These are phyloP conservation scores for Naja naja DNA, from an alignment of 2,113 vertebrate species.

Conservation along the genomic window DNA sequence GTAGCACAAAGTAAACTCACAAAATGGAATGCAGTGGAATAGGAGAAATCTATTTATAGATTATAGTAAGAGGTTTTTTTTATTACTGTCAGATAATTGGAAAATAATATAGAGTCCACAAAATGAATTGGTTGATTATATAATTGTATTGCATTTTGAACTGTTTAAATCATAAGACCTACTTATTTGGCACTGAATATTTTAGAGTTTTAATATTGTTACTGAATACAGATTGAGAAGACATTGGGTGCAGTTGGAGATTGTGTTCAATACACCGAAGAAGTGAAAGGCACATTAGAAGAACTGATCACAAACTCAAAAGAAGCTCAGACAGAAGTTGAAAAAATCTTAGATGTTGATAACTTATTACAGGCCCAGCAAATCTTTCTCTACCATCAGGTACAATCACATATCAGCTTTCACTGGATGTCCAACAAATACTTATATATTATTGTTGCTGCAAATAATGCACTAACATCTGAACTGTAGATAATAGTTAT, in stretches of 20 bases:
- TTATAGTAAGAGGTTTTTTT: not conserved
- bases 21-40: not conserved
- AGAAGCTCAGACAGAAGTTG: constrained; percentile 78
- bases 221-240: constrained; percentile 75
- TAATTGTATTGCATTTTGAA: not conserved
- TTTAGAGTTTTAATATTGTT: constrained; percentile 25
- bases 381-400: constrained; percentile 87
- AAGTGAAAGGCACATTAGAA: constrained; percentile 78
- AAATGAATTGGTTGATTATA: not conserved
- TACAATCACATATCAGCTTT: constrained; percentile 42
- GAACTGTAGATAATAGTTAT: not conserved
- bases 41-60: not conserved
- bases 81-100: not conserved
- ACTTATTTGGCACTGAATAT: not conserved
- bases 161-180: constrained; percentile 9
- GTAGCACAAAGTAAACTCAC: not conserved
- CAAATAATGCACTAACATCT: not conserved
- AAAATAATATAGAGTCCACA: not conserved
- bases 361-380: constrained; percentile 84
- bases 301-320: constrained; percentile 77
- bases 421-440: not conserved
- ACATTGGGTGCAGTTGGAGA: constrained; percentile 75
- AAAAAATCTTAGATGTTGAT: constrained; percentile 81
- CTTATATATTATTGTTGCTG: not conserved
- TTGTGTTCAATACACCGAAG: constrained; percentile 80